Evolutionary conservation across 2,113 vertebrate species (phyloP), one percentile per base, ranked within the genome.

Genomic region (Xiphophorus couchianus): DNA sequence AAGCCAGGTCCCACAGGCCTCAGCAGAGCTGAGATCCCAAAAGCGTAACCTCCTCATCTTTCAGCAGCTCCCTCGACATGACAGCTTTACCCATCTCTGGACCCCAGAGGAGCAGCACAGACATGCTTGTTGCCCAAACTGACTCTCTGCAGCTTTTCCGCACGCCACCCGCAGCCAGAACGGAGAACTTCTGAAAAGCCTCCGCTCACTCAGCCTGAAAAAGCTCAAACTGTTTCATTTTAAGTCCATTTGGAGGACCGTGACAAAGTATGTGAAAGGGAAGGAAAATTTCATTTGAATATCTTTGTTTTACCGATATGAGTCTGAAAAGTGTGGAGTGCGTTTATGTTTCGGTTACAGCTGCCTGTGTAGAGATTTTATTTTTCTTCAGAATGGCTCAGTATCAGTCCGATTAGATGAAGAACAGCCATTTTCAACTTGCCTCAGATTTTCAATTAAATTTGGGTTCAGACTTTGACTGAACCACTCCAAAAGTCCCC

Each of bases 21-120:
- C 67, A 84, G 88, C 82, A 79, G 77, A 81, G 84, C 81, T 82
- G 66, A 70, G 79, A 89, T 86, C 84, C 91, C 66, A 31, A 29
- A 84, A 86, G 83, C 51, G 39, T 54, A 80, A 90, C 86, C 88
- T 86, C 90, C 86, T 89, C 88, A 88, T 91, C 89, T 83, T 58
- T 84, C 63, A 69, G 81, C 86, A 85, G 85, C 86, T 90, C 69
- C 76, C 81, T 79, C 62, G 5, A 86, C 81, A 65, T 84, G 91
- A 90, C 89, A 90, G 90, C 70, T 85, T 79, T 42, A 69, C 80
- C 85, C 84, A 75, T 68, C 74, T 80, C 78, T 25, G 69, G 65
- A 78, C 82, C 84, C 87, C 76, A 73, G 77, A 84, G 85, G 88
- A 71, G 74, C 76, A 6, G 60, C 74, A 51, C 7, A 25, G 68